These are phyloP conservation scores for Prionace glauca DNA, from an alignment of 2,797 vertebrate species.

Conservation along the genomic window DNA sequence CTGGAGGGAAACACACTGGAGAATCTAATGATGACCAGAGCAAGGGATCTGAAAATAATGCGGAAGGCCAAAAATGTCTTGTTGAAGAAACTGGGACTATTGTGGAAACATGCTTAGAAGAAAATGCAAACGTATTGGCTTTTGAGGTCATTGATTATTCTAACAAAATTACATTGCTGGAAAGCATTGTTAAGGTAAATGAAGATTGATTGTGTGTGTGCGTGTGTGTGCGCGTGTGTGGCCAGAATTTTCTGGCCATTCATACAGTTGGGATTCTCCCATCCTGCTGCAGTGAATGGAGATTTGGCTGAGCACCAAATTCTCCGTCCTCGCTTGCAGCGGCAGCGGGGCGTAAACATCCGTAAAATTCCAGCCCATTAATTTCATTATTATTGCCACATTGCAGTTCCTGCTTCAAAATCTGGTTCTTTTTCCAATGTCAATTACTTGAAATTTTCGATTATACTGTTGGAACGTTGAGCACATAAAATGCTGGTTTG, in stretches of 20 bases:
- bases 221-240: no score
- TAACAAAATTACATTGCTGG: constrained; percentile 41
- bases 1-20: not conserved
- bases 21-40: not conserved
- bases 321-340: no score
- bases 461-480: not conserved
- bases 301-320: no score
- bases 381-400: not conserved
- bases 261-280: no score
- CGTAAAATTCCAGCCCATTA: no score
- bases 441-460: not conserved
- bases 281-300: no score
- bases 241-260: no score
- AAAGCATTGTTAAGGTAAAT: constrained; percentile 48
- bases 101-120: not conserved
- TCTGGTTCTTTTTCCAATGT: not conserved
- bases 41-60: not conserved
- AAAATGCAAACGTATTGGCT: not conserved
- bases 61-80: not conserved
- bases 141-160: not conserved
- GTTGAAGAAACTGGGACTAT: not conserved
- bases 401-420: not conserved
- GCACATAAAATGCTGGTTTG: not conserved
- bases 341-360: no score
- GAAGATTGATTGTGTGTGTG: not conserved